Percentiles rank a stretch among this genome's conserved stretches.
Evolutionary conservation across 2,888 invertebrate species (phyloP).

Genomic region (Labia minor): DNA sequence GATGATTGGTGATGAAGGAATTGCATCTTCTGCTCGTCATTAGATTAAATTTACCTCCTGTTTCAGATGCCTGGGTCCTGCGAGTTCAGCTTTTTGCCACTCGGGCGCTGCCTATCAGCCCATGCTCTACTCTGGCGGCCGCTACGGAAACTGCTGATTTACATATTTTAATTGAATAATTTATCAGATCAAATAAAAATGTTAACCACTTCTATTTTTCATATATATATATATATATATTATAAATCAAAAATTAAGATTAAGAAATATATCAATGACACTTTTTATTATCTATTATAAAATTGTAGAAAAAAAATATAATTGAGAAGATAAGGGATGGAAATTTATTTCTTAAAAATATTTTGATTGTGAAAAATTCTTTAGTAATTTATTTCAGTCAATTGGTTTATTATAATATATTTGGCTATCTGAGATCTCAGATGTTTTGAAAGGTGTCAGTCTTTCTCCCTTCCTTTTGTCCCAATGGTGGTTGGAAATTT

Average conservation of each 20-base stretch:
- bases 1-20: background rate
- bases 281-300: background rate
- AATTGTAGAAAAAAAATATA: background rate
- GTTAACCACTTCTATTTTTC: background rate
- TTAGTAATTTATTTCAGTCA: background rate
- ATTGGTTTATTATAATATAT: background rate
- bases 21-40: background rate
- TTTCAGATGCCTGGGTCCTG: background rate
- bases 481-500: background rate
- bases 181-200: background rate
- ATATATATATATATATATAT: background rate
- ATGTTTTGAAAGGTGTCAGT: background rate
- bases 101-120: background rate
- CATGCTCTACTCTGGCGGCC: background rate
- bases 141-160: background rate
- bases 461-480: conserved; percentile 3
- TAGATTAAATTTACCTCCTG: conserved; percentile 1
- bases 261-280: background rate
- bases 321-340: too few relatives aligned
- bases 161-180: conserved; percentile 13
- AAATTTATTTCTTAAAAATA: too few relatives aligned
- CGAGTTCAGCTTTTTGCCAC: background rate
- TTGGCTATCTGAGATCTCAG: background rate
- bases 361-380: conserved; percentile 1
- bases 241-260: background rate